These are phyloP conservation scores for Cavia aperea DNA, from an alignment of 2,113 vertebrate genomes.

Conservation along the genomic window DNA sequence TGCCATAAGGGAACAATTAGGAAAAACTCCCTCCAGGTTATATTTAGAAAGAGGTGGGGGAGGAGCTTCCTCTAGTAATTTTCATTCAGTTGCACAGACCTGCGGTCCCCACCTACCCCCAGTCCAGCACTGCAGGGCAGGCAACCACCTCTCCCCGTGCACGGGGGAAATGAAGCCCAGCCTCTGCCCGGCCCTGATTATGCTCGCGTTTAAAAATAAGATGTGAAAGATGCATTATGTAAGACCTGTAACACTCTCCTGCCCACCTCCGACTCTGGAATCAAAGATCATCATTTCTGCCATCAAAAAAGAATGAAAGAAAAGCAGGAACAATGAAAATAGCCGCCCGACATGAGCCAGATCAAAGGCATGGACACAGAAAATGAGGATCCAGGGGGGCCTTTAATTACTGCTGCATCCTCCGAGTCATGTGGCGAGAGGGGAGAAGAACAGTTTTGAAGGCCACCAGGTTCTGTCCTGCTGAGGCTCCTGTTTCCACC, in stretches of 20 bases:
- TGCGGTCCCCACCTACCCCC: conserved; percentile 44
- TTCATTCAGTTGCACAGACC: conserved; percentile 59
- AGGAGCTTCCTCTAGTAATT: conserved; percentile 58
- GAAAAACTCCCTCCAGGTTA: conserved; percentile 78
- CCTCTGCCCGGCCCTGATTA: conserved; percentile 72
- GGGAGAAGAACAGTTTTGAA: conserved; percentile 87
- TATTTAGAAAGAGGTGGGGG: conserved; percentile 73
- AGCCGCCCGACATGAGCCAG: conserved; percentile 87
- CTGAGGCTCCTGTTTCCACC: conserved; percentile 81
- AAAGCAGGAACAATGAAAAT: conserved; percentile 84
- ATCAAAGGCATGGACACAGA: conserved; percentile 91
- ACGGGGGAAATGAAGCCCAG: conserved; percentile 62
- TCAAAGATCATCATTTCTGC: conserved; percentile 86
- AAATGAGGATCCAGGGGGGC: conserved; percentile 91
- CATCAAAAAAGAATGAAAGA: conserved; percentile 91
- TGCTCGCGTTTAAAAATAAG: conserved; percentile 80
- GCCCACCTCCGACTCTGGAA: conserved; percentile 82
- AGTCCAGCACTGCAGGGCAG: conserved; percentile 18
- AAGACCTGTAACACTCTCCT: conserved; percentile 76
- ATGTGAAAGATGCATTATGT: conserved; percentile 80
- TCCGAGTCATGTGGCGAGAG: conserved; percentile 84
- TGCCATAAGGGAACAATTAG: conserved; percentile 79
- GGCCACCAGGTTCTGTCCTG: conserved; percentile 85
- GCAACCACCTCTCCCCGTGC: conserved; percentile 20
- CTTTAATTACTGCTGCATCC: conserved; percentile 96